Conservation (phyloP, 2,888 invertebrate genomes). For the Pachliopta kotzebuea region DNA sequence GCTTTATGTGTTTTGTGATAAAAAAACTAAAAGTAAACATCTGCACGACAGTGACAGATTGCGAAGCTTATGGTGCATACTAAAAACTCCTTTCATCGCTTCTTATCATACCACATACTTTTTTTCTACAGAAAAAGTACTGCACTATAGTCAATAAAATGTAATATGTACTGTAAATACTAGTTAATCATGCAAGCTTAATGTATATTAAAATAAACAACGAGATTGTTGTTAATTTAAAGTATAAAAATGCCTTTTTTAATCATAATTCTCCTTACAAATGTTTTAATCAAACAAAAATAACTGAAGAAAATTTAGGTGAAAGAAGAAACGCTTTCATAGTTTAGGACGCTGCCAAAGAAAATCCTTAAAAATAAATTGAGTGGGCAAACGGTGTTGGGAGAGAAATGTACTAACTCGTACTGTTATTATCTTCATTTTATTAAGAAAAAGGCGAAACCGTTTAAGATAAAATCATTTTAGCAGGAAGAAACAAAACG, state of each 20-base stretch:
- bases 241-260: neutral
- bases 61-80: constrained; percentile 15
- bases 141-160: too few species aligned
- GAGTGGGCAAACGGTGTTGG: constrained; percentile 38
- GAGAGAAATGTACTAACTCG: constrained; percentile 41
- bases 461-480: constrained; percentile 28
- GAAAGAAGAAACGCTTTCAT: constrained; percentile 27
- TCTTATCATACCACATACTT: neutral
- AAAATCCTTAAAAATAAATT: constrained; percentile 33
- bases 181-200: too few species aligned
- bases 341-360: constrained; percentile 31
- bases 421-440: constrained; percentile 43
- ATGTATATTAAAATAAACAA: too few species aligned
- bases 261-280: neutral
- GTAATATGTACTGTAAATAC: too few species aligned
- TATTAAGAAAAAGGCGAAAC: constrained; percentile 28
- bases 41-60: constrained; percentile 24
- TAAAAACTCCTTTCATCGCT: constrained; percentile 5
- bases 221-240: too few species aligned
- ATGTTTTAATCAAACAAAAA: constrained; percentile 29
- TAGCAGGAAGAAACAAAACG: constrained; percentile 15
- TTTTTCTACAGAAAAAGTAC: too few species aligned
- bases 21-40: constrained; percentile 12
- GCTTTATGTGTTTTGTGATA: neutral
- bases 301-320: constrained; percentile 22